These are phyloP conservation scores for Anas bahamensis DNA, from an alignment of 2,797 vertebrate species.

Conservation along the genomic window DNA sequence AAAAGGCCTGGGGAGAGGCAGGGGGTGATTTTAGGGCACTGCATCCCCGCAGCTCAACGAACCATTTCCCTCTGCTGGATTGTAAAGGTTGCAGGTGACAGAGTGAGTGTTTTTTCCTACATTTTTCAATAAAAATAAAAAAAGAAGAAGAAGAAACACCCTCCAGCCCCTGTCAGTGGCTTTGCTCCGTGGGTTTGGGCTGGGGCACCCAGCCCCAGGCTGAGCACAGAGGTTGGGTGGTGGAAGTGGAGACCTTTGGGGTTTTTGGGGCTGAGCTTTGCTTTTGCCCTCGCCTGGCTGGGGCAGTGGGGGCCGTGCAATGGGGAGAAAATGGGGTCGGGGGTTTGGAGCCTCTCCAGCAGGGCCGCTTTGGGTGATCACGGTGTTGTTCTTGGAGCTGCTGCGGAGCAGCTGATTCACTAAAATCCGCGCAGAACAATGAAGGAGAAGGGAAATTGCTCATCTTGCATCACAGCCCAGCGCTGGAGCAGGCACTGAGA, in stretches of 20 bases:
- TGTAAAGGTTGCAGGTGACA: neutral
- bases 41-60: fast-evolving
- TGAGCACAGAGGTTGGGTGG: neutral
- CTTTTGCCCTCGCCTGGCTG: too few relatives aligned
- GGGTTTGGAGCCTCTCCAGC: neutral
- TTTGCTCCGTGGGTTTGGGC: neutral
- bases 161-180: neutral
- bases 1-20: neutral
- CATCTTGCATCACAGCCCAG: neutral
- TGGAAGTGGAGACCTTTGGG: neutral
- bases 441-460: neutral
- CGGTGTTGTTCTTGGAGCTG: neutral
- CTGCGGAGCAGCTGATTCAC: neutral
- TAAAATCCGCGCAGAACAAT: neutral
- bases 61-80: neutral
- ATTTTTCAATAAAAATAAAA: neutral
- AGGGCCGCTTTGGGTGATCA: neutral
- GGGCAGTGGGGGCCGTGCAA: neutral
- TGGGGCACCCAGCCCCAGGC: too few relatives aligned
- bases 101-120: neutral
- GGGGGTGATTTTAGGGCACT: neutral
- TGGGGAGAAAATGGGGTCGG: too few relatives aligned
- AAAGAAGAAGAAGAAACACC: neutral
- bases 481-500: neutral
- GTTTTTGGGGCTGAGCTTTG: neutral